Percentiles rank a stretch among this genome's conserved stretches.
Evolutionary conservation across 2,797 vertebrate species (phyloP).

Genomic region (Microctenopoma steveboyesi): DNA sequence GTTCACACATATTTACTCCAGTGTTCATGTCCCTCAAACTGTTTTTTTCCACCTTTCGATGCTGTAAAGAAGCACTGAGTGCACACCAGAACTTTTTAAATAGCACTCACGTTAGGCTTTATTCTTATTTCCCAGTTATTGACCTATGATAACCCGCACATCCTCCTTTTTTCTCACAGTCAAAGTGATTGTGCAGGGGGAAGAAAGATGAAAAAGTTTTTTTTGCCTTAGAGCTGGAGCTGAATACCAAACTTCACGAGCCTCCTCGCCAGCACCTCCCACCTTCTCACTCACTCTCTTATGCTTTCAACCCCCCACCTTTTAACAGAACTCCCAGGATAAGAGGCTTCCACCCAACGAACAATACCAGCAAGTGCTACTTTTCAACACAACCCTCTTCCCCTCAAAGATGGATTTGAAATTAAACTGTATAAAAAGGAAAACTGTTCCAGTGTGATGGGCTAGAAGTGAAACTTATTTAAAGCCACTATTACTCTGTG

Average conservation of each 20-base stretch:
- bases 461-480: neutral
- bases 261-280: slow-evolving; percentile 34
- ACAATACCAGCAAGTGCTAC: slow-evolving; percentile 50
- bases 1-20: slow-evolving; percentile 22
- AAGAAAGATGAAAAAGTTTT: slow-evolving; percentile 41
- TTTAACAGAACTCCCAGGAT: slow-evolving; percentile 50
- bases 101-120: neutral
- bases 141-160: slow-evolving; percentile 3
- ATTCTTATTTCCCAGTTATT: slow-evolving; percentile 1
- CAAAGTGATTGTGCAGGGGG: slow-evolving; percentile 16
- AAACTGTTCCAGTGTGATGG: slow-evolving; percentile 11
- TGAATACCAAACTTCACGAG: slow-evolving; percentile 72
- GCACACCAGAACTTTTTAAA: neutral
- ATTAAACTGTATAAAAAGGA: slow-evolving; percentile 22
- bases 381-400: slow-evolving; percentile 30
- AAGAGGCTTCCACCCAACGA: slow-evolving; percentile 44
- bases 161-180: slow-evolving; percentile 35
- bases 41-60: slow-evolving; percentile 7
- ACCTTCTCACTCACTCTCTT: slow-evolving; percentile 13
- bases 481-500: neutral
- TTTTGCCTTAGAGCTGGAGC: slow-evolving; percentile 59
- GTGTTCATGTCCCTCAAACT: slow-evolving; percentile 24
- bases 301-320: slow-evolving; percentile 31
- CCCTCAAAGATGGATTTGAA: slow-evolving; percentile 6
- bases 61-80: slow-evolving; percentile 1